phyloP scores from a whole-genome alignment of 2,888 invertebrate species.

The Volucella zonaria region DNA sequence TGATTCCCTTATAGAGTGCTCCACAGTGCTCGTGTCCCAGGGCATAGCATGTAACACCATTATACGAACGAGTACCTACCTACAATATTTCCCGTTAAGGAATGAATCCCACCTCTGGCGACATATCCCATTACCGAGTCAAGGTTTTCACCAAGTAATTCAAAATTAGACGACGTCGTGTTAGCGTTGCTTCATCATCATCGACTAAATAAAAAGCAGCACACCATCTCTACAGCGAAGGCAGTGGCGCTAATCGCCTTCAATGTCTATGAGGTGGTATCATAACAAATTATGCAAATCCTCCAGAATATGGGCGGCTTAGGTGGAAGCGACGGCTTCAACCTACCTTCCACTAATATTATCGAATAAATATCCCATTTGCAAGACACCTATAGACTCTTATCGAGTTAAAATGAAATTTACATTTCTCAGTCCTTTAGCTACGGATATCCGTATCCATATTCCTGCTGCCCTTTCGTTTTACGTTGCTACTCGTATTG shows the following conservation, averaged over 20 bases:
- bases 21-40: slow-evolving; percentile 35
- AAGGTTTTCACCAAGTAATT: slow-evolving; percentile 58
- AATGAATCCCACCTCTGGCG: slow-evolving; percentile 43
- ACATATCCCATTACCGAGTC: slow-evolving; percentile 58
- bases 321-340: slow-evolving; percentile 54
- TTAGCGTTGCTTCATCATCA: slow-evolving; percentile 68
- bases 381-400: slow-evolving; percentile 72
- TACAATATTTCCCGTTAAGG: slow-evolving; percentile 28
- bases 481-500: slow-evolving; percentile 7
- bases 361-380: slow-evolving; percentile 74
- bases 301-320: slow-evolving; percentile 62
- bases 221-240: slow-evolving; percentile 19
- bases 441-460: slow-evolving; percentile 56
- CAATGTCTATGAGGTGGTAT: slow-evolving; percentile 70
- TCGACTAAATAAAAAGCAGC: slow-evolving; percentile 50
- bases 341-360: slow-evolving; percentile 69
- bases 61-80: background rate
- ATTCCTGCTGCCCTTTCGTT: slow-evolving; percentile 62
- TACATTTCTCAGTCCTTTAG: slow-evolving; percentile 71
- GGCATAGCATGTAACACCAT: slow-evolving; percentile 52
- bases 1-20: slow-evolving; percentile 51
- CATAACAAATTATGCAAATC: slow-evolving; percentile 74
- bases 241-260: slow-evolving; percentile 63
- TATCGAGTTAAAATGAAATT: slow-evolving; percentile 73
- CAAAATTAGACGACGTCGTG: slow-evolving; percentile 65